A percentile compares a stretch with the other conserved stretches of the same genome.
phyloP scores from a whole-genome alignment of 2,797 vertebrate species.

The Sebastes vulpes region DNA sequence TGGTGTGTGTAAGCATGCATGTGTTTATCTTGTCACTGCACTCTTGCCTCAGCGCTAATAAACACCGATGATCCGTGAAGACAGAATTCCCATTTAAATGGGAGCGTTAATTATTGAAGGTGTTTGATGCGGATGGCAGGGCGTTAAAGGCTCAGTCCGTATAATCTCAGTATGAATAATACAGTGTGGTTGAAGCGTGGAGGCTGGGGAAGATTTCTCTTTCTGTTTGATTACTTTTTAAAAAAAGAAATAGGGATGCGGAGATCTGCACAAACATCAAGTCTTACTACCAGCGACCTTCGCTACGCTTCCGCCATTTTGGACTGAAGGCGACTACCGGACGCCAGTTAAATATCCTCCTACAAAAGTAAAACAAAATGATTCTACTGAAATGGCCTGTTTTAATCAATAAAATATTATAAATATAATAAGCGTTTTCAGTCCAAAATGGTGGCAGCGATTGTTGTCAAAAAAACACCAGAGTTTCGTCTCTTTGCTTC shows the following conservation, averaged over 20 bases:
- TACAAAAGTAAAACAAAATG: too few species aligned
- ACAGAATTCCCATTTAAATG: conserved; percentile 10
- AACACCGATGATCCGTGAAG: conserved; percentile 12
- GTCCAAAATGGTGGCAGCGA: neutral
- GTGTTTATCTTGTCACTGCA: neutral
- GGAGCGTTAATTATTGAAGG: conserved; percentile 10
- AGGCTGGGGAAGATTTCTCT: neutral
- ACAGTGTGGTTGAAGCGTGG: neutral
- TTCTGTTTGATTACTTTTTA: neutral
- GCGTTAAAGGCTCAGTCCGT: neutral
- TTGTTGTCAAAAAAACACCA: too few species aligned
- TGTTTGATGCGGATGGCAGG: neutral
- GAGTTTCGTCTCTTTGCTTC: neutral
- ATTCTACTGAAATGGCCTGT: too few species aligned
- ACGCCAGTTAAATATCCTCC: too few species aligned
- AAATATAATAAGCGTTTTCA: too few species aligned
- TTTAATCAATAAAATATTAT: too few species aligned
- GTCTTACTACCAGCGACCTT: too few species aligned
- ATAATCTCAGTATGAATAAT: neutral
- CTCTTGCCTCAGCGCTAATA: neutral
- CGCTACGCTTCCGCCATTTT: too few species aligned
- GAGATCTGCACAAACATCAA: neutral
- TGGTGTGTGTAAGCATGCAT: neutral
- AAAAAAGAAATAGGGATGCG: neutral
- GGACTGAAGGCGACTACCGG: too few species aligned